These are phyloP conservation scores for Hydrolagus colliei DNA, from an alignment of 2,797 vertebrate genomes.

Conservation along the genomic window DNA sequence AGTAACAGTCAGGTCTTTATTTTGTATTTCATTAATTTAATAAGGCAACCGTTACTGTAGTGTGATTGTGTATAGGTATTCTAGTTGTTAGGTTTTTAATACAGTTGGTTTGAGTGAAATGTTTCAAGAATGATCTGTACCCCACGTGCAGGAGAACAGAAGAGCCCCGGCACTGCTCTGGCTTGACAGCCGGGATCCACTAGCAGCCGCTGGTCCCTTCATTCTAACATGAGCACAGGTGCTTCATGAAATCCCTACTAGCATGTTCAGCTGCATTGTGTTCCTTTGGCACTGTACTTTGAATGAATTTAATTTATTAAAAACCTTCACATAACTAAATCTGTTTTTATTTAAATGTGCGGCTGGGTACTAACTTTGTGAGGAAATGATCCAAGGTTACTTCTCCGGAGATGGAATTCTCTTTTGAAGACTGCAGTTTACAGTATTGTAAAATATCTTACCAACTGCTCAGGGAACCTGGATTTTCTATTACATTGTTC, in stretches of 20 bases:
- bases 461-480: too few species aligned
- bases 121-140: constrained; percentile 74
- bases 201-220: constrained; percentile 69
- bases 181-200: constrained; percentile 80
- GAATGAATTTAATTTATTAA: constrained; percentile 99
- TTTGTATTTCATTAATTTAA: constrained; percentile 78
- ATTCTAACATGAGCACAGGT: constrained; percentile 80
- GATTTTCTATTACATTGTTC: too few species aligned
- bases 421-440: too few species aligned
- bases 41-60: constrained; percentile 89
- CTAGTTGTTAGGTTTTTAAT: constrained; percentile 57
- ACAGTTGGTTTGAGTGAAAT: constrained; percentile 51
- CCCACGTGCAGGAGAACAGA: constrained; percentile 62
- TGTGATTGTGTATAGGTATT: constrained; percentile 79
- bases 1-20: constrained; percentile 85
- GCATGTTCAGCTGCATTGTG: constrained; percentile 96
- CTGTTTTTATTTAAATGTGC: constrained; percentile 30
- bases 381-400: neutral
- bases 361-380: neutral
- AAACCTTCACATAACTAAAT: constrained; percentile 66
- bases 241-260: constrained; percentile 84
- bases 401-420: neutral
- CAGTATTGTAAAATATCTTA: too few species aligned
- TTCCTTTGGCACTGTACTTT: constrained; percentile 98
- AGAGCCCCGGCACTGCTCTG: constrained; percentile 59